Base-by-base conservation (phyloP, 1,140 invertebrate genomes). In the Leptinotarsa undecemlineata region DNA sequence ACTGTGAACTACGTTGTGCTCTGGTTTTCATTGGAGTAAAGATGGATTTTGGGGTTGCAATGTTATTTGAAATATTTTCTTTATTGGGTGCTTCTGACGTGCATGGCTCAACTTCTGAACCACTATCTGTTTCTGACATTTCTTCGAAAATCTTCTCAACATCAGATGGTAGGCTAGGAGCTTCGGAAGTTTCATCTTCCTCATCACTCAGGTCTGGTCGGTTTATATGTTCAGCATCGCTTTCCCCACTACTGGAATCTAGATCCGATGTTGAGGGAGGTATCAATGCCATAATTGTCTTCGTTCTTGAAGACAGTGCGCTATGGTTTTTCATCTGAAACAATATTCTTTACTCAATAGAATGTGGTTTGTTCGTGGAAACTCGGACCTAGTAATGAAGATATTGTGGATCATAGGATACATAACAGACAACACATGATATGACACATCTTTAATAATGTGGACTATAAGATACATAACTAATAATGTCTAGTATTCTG, bases 381-480 rank as follows among this genome's bases (percentile, higher is more conserved):
- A n/a, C 14, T 57, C n/a, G n/a, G 51, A 57, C 14, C 14, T 17
- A 57, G n/a, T n/a, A 57, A 57, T n/a, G n/a, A 57, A 57, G 51
- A 57, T 57, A 57, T 57, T 57, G 51, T 57, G 51, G 51, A 57
- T n/a, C 14, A 57, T 57, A 57, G 51, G 51, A 57, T 17, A n/a
- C 51, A 57, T 57, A 57, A 57, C 51, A n/a, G 14, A 57, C 14
- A 57, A 57, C 14, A 57, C 51, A 57, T 57, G 51, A 57, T 57
- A 17, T 57, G 14, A 57, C n/a, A 57, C n/a, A 57, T 17, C 51
- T 15, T 57, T 57, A 57, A 17, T 57, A 57, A 57, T 57, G 51
- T 57, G 51, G 51, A 57, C 51, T 57, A 57, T 57, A 57, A n/a
- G 51, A 57, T 57, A 57, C 51, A 57, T 57, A 57, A 57, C 51